phyloP scores from a whole-genome alignment of 2,113 vertebrate genomes.

The Trachemys scripta region DNA sequence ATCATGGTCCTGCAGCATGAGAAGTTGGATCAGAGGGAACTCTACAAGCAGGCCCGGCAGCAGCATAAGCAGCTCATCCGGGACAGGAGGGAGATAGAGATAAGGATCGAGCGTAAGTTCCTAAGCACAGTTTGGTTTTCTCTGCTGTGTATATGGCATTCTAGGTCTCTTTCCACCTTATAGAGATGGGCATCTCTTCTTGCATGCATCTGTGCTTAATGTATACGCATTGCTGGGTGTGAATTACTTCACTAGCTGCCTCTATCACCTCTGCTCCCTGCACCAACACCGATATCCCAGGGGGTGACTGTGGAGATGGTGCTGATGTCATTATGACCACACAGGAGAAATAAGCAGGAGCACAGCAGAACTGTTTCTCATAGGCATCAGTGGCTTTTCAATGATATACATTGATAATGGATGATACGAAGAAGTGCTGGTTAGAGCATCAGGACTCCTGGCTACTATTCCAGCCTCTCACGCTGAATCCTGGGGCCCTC shows the following conservation, averaged over 20 bases:
- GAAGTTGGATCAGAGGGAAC: slow-evolving; percentile 82
- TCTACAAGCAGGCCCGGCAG: slow-evolving; percentile 80
- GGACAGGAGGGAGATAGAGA: slow-evolving; percentile 84
- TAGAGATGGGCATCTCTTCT: background rate
- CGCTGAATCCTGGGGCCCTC: background rate
- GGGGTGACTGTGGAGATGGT: background rate
- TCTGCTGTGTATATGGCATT: background rate
- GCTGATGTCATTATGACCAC: background rate
- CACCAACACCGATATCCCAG: background rate
- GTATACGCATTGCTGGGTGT: background rate
- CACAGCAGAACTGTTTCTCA: background rate
- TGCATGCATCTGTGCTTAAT: background rate
- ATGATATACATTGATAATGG: background rate
- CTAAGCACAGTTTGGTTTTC: background rate
- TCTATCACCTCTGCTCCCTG: background rate
- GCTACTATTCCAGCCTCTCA: slow-evolving; percentile 16
- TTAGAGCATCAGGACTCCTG: background rate
- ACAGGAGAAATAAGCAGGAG: background rate
- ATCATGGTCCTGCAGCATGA: slow-evolving; percentile 84
- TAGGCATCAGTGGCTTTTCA: background rate
- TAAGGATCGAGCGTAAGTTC: slow-evolving; percentile 82
- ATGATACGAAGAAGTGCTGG: background rate
- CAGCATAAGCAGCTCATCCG: slow-evolving; percentile 82
- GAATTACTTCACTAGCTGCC: background rate
- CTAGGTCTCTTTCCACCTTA: background rate